Evolutionary conservation across 2,888 invertebrate species (phyloP).

Genomic region (Drosophila acutilabella): DNA sequence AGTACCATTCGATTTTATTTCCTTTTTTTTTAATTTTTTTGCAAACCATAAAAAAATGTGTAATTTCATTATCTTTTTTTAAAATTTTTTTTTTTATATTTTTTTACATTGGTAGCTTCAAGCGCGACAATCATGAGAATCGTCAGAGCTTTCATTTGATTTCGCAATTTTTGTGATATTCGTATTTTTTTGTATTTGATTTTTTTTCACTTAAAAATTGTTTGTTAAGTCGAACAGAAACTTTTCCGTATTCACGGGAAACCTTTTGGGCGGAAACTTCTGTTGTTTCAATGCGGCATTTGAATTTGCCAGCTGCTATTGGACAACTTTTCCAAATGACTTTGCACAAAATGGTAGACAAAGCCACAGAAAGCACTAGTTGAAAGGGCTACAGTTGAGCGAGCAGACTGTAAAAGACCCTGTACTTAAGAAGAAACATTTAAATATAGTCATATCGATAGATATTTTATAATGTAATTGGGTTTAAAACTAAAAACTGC

Average conservation of each 20-base stretch:
- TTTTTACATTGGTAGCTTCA: conserved; percentile 5
- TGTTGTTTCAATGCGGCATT: conserved; percentile 48
- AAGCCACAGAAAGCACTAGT: not conserved
- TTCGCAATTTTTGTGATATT: conserved; percentile 13
- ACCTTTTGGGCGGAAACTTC: conserved; percentile 36
- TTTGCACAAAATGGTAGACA: conserved; percentile 45
- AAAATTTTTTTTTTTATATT: too few relatives aligned
- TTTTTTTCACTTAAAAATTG: conserved; percentile 7
- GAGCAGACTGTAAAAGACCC: too few relatives aligned
- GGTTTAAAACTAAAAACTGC: too few relatives aligned
- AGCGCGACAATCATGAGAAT: conserved; percentile 36
- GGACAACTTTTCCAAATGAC: conserved; percentile 65
- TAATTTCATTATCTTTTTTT: too few relatives aligned
- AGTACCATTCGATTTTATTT: too few relatives aligned
- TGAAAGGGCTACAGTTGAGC: too few relatives aligned
- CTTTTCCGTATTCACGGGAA: conserved; percentile 33
- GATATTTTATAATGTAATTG: too few relatives aligned
- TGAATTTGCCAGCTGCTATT: conserved; percentile 39
- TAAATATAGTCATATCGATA: too few relatives aligned
- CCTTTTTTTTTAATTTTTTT: too few relatives aligned
- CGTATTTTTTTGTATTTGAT: not conserved
- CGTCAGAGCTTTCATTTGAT: conserved; percentile 12
- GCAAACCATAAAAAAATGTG: too few relatives aligned
- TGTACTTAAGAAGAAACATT: too few relatives aligned
- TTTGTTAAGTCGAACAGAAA: conserved; percentile 10